phyloP scores from a whole-genome alignment of 2,888 invertebrate species.

The Lampropteryx suffumata region DNA sequence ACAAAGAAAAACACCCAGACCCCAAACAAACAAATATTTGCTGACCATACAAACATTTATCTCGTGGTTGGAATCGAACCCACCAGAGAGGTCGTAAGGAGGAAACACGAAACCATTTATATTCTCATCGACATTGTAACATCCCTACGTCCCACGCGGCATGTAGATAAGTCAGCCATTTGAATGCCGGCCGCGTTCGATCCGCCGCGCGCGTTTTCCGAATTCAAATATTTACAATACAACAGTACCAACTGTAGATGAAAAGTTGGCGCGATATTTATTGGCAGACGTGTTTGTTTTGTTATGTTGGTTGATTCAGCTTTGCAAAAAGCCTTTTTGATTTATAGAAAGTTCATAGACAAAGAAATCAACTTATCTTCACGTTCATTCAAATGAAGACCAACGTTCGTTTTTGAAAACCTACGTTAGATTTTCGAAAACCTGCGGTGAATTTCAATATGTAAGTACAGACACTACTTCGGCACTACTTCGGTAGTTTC shows the following conservation, averaged over 20 bases:
- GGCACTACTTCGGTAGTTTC: too few relatives aligned
- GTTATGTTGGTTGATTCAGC: slow-evolving; percentile 23
- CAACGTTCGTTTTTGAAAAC: too few relatives aligned
- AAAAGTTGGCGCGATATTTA: slow-evolving; percentile 39
- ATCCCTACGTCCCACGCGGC: slow-evolving; percentile 40
- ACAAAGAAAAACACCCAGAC: too few relatives aligned
- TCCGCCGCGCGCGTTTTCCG: slow-evolving; percentile 35
- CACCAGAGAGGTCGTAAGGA: too few relatives aligned
- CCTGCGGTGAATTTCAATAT: too few relatives aligned
- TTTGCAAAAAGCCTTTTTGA: background rate
- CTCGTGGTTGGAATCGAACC: too few relatives aligned
- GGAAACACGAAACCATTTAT: slow-evolving; percentile 1
- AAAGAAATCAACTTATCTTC: too few relatives aligned
- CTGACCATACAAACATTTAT: too few relatives aligned
- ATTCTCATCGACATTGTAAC: slow-evolving; percentile 18
- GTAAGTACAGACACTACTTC: too few relatives aligned
- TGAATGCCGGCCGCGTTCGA: slow-evolving; percentile 61
- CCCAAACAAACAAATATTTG: too few relatives aligned
- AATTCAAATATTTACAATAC: slow-evolving; percentile 43
- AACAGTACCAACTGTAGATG: slow-evolving; percentile 36
- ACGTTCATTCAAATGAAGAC: too few relatives aligned
- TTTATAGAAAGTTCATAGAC: background rate
- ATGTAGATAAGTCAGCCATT: slow-evolving; percentile 68
- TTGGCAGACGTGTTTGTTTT: slow-evolving; percentile 32
- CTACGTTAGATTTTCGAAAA: too few relatives aligned